Evolutionary conservation across 2,113 vertebrate genomes (phyloP), one percentile per base, ranked within the genome.

Genomic region (Myotis yumanensis): DNA sequence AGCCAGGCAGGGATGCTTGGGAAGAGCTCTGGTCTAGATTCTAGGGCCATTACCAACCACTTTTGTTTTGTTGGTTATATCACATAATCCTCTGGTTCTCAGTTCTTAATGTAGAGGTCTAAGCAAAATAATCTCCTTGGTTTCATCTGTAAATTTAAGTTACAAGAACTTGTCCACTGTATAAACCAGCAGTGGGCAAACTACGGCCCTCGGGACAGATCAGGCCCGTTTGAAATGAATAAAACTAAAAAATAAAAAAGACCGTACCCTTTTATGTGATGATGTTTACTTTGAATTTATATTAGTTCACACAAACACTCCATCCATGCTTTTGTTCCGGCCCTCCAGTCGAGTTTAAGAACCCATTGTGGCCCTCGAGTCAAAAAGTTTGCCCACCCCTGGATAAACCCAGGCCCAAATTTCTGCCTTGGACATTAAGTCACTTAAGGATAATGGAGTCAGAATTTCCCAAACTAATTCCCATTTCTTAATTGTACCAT

Each of bases 391-490:
- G 37, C 37, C 37, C 37, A 37, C 37, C 37, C 37, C 37, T 37
- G 37, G 37, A 37, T 37, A 37, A 96, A 81, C 7, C 22, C 59
- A 75, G 35, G 7, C 43, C 30, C 17, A 75, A 66, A 87, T 82
- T 88, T 85, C 20, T 90, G 32, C 76, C 73, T 93, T 88, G 51
- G 79, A 89, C 84, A 93, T 93, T 96, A n/a, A 94, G 46, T 96
- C 43, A 82, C 43, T 68, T 90, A 62, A 32, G 28, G 57, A 89
- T 93, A 46, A 18, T 69, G 20, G 57, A 90, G 5, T 84, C 28
- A 59, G 28, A 92, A 94, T 94, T 96, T 85, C 57, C 71, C 35
- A 69, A 75, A 73, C 52, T 54, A 64, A 64, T 64, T 92, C 57
- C 73, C 32, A 81, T 88, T 75, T 3, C 16, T 64, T 85, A 73